A percentile compares a stretch with the other conserved stretches of the same genome.
Conservation (phyloP, 2,888 invertebrate genomes). For the Drosophila meridionalis region DNA sequence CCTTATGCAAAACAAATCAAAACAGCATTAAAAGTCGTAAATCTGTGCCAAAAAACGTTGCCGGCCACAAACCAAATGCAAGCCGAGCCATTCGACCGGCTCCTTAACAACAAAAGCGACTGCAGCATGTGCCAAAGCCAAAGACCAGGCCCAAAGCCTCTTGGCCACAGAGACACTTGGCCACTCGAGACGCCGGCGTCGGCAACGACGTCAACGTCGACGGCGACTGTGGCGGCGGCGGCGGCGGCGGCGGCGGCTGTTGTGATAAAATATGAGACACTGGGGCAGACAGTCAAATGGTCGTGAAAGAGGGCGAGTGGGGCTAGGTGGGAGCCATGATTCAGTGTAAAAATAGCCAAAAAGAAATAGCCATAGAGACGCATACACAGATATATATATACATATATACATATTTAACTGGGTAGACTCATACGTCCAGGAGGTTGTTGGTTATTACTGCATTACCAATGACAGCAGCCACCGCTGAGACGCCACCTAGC, state of each 20-base stretch:
- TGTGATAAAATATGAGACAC: constrained; percentile 81
- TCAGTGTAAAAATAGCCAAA: constrained; percentile 76
- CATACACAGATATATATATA: constrained; percentile 3
- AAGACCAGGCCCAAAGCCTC: constrained; percentile 60
- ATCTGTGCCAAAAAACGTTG: constrained; percentile 74
- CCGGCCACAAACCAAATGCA: constrained; percentile 22
- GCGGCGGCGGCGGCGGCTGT: constrained; percentile 43
- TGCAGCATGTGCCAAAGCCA: constrained; percentile 76
- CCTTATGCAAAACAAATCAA: constrained; percentile 81
- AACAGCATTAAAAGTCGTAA: constrained; percentile 78
- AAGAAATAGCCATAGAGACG: constrained; percentile 33
- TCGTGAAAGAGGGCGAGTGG: neutral
- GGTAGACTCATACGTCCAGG: constrained; percentile 48
- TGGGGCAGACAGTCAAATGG: constrained; percentile 77
- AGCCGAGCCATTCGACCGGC: constrained; percentile 38
- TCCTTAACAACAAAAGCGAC: constrained; percentile 62
- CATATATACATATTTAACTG: constrained; percentile 30
- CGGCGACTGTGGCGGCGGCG: constrained; percentile 29
- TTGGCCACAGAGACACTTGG: constrained; percentile 73
- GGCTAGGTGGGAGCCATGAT: constrained; percentile 58
- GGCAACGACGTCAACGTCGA: constrained; percentile 4
- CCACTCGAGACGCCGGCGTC: constrained; percentile 65
- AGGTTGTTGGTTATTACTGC: constrained; percentile 62
- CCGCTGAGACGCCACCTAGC: constrained; percentile 75
- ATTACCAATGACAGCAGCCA: constrained; percentile 66